phyloP scores from a whole-genome alignment of 2,113 vertebrate genomes.

The Cavia porcellus region DNA sequence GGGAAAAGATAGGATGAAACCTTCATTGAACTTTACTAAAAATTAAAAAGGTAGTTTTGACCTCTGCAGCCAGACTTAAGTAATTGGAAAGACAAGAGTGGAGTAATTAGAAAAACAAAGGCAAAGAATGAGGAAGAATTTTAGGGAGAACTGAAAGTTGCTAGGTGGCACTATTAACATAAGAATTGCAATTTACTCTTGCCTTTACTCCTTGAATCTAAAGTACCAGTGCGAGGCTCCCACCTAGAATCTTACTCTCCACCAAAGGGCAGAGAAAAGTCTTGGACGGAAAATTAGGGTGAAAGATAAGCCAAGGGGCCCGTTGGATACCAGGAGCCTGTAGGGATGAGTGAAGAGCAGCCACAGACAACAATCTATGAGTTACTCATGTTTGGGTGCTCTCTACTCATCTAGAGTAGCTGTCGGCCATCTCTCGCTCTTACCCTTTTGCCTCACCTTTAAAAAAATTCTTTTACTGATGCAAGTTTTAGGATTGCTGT shows the following conservation, averaged over 20 bases:
- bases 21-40: neutral
- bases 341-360: neutral
- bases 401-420: neutral
- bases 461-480: neutral
- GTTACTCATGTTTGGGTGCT: neutral
- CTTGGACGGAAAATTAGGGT: neutral
- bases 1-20: neutral
- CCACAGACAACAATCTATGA: no score
- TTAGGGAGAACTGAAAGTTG: no score
- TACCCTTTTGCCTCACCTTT: neutral
- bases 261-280: neutral
- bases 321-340: neutral
- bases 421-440: neutral
- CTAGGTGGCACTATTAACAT: neutral
- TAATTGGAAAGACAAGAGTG: neutral
- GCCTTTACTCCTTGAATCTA: neutral
- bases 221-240: neutral
- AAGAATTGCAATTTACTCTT: neutral
- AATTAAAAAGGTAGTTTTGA: neutral
- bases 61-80: neutral
- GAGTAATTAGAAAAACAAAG: neutral
- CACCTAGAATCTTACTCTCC: neutral
- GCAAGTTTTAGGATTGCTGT: neutral
- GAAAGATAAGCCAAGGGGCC: neutral
- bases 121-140: neutral